phyloP scores from a whole-genome alignment of 2,888 invertebrate species.

The Pachydiplax longipennis region DNA sequence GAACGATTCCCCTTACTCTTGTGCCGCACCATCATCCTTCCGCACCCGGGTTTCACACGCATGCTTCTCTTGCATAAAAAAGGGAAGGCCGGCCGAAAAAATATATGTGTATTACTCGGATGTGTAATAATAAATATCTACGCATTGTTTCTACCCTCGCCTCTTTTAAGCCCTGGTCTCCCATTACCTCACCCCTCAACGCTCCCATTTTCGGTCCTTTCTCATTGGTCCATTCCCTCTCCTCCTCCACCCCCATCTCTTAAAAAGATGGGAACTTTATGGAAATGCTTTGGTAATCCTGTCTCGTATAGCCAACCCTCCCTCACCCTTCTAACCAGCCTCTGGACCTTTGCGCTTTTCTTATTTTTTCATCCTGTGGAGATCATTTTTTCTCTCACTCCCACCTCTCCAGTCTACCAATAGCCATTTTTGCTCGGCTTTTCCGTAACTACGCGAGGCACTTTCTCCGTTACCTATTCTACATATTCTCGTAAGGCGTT shows the following conservation, averaged over 20 bases:
- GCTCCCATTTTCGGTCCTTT: slow-evolving; percentile 45
- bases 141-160: neutral
- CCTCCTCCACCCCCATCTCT: slow-evolving; percentile 25
- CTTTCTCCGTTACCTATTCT: neutral
- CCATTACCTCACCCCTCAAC: slow-evolving; percentile 39
- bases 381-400: slow-evolving; percentile 14
- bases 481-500: neutral
- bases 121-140: slow-evolving; percentile 19
- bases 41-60: slow-evolving; percentile 13
- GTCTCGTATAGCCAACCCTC: slow-evolving; percentile 35
- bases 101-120: neutral
- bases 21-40: neutral
- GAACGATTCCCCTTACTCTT: neutral
- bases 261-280: slow-evolving; percentile 51
- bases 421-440: neutral
- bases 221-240: slow-evolving; percentile 22
- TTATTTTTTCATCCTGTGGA: slow-evolving; percentile 14
- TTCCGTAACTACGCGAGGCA: neutral
- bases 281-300: slow-evolving; percentile 51
- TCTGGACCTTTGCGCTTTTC: slow-evolving; percentile 44
- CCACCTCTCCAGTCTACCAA: neutral
- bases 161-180: neutral
- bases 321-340: neutral
- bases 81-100: neutral
- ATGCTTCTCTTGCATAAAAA: neutral